Percentiles rank a stretch among this genome's conserved stretches.
phyloP scores from a whole-genome alignment of 2,888 invertebrate genomes.

The Agrochola macilenta region DNA sequence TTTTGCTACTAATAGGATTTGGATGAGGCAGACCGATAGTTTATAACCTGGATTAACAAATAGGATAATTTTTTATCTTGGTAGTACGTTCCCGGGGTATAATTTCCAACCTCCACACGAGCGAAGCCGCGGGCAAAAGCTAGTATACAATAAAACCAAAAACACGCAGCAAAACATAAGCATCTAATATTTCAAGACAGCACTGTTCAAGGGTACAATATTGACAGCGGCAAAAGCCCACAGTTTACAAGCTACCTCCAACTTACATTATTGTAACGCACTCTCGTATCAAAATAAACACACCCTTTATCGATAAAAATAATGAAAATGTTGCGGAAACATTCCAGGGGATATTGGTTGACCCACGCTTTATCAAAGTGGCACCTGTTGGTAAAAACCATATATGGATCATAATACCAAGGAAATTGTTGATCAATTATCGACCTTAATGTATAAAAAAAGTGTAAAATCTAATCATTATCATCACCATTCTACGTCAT shows the following conservation, averaged over 20 bases:
- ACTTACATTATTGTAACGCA: slow-evolving; percentile 40
- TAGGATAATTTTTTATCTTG: too few relatives aligned
- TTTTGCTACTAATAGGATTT: too few relatives aligned
- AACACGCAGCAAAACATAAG: too few relatives aligned
- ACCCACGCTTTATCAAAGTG: too few relatives aligned
- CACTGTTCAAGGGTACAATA: not conserved
- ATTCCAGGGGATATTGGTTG: slow-evolving; percentile 24
- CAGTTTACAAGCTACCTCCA: slow-evolving; percentile 20
- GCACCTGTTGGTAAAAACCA: not conserved
- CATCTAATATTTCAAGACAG: not conserved
- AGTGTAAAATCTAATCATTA: not conserved
- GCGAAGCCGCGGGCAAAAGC: too few relatives aligned
- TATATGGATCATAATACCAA: not conserved
- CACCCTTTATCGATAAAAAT: slow-evolving; percentile 59
- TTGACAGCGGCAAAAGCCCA: slow-evolving; percentile 39
- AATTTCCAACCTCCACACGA: too few relatives aligned
- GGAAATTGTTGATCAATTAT: not conserved
- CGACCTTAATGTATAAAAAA: not conserved
- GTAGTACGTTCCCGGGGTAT: too few relatives aligned
- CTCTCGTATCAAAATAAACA: slow-evolving; percentile 48
- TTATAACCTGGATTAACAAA: too few relatives aligned
- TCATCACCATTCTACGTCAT: too few relatives aligned
- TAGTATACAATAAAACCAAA: not conserved
- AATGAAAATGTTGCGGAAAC: slow-evolving; percentile 54
- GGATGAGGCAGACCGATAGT: too few relatives aligned